Conservation (phyloP, 2,888 invertebrate species). For the Chydorus sphaericus region DNA sequence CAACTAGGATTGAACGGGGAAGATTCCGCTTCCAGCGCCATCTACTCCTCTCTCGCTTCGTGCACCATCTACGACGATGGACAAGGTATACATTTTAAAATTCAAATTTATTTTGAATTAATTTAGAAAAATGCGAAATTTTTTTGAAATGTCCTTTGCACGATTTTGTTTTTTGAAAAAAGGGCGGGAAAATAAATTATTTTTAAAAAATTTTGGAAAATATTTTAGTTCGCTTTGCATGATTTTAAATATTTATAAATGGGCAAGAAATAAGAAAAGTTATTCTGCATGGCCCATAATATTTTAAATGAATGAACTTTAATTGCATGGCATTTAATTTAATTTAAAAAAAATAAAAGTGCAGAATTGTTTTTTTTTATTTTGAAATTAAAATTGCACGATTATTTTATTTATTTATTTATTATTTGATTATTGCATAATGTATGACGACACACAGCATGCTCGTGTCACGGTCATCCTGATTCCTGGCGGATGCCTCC, state of each 20-base stretch:
- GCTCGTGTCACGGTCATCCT: not conserved
- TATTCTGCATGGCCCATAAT: too few relatives aligned
- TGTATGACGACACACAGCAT: not conserved
- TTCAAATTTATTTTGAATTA: too few relatives aligned
- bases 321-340: too few relatives aligned
- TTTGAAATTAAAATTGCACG: too few relatives aligned
- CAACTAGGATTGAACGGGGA: conserved; percentile 12
- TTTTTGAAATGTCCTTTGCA: not conserved
- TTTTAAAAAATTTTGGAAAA: too few relatives aligned
- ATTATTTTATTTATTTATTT: not conserved
- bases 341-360: too few relatives aligned
- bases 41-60: conserved; percentile 57
- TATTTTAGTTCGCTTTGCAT: too few relatives aligned
- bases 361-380: too few relatives aligned
- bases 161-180: not conserved
- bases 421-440: not conserved
- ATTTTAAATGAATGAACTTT: too few relatives aligned
- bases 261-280: too few relatives aligned
- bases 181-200: too few relatives aligned
- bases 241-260: too few relatives aligned
- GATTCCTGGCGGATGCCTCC: not conserved
- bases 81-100: conserved; percentile 4
- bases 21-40: conserved; percentile 40
- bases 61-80: conserved; percentile 40
- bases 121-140: not conserved